These are phyloP conservation scores for Nesometra sesokonis DNA, from an alignment of 35 echinoderm and acorn worm species.

Conservation along the genomic window DNA sequence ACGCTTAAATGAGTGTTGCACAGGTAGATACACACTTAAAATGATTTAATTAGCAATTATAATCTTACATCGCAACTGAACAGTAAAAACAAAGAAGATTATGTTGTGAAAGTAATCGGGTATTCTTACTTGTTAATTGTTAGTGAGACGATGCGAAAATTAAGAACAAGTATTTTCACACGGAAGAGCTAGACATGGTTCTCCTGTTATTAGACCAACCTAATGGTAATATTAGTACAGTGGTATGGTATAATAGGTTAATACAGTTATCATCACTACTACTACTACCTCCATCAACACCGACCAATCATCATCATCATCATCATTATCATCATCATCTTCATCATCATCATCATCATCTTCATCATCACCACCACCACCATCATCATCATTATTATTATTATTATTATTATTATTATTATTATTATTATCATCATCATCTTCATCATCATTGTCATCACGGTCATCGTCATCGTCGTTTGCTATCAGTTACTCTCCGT, in stretches of 20 bases:
- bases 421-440: constrained; percentile 1
- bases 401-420: background rate
- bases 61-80: background rate
- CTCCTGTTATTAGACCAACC: too few relatives aligned
- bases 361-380: background rate
- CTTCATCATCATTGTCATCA: too few relatives aligned
- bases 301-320: background rate
- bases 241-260: too few relatives aligned
- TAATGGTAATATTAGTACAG: too few relatives aligned
- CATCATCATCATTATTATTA: background rate
- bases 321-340: background rate
- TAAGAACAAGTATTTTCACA: too few relatives aligned
- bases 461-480: too few relatives aligned
- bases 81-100: background rate
- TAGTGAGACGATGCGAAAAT: background rate
- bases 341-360: background rate
- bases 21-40: background rate
- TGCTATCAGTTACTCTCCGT: background rate
- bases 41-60: background rate
- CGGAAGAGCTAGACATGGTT: too few relatives aligned
- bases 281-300: too few relatives aligned
- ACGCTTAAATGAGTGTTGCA: background rate
- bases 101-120: background rate
- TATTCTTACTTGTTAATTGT: background rate
- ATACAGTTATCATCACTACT: too few relatives aligned